phyloP scores from a whole-genome alignment of 1,140 invertebrate genomes.

The Aphis gossypii region DNA sequence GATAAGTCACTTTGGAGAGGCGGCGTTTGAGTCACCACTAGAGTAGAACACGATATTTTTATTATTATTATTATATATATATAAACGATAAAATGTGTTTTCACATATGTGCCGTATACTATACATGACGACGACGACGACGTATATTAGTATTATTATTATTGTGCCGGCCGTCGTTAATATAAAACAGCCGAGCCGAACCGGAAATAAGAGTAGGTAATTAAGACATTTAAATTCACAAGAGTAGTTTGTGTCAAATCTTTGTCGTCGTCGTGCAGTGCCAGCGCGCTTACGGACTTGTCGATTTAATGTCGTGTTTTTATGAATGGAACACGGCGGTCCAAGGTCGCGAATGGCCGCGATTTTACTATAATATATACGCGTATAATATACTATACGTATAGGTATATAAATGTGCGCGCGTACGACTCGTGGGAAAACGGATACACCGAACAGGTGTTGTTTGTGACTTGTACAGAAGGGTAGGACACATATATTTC shows the following conservation, averaged over 20 bases:
- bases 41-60: background rate
- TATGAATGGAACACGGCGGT: slow-evolving; percentile 37
- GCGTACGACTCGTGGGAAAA: slow-evolving; percentile 47
- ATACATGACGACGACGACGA: background rate
- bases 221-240: slow-evolving; percentile 44
- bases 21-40: background rate
- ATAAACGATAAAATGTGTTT: slow-evolving; percentile 32
- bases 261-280: background rate
- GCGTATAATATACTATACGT: background rate
- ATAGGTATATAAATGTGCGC: background rate
- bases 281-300: slow-evolving; percentile 7
- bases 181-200: slow-evolving; percentile 42
- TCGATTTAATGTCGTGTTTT: slow-evolving; percentile 29
- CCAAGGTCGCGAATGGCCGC: slow-evolving; percentile 33
- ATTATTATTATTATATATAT: background rate
- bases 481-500: slow-evolving; percentile 48
- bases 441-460: slow-evolving; percentile 50
- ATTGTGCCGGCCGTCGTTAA: slow-evolving; percentile 15
- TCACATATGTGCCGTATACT: background rate
- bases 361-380: slow-evolving; percentile 43
- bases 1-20: background rate
- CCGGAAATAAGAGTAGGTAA: slow-evolving; percentile 40
- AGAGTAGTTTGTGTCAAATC: slow-evolving; percentile 45
- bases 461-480: slow-evolving; percentile 50
- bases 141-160: background rate